phyloP scores from a whole-genome alignment of 1,140 invertebrate species.

The Saccostrea cuccullata region DNA sequence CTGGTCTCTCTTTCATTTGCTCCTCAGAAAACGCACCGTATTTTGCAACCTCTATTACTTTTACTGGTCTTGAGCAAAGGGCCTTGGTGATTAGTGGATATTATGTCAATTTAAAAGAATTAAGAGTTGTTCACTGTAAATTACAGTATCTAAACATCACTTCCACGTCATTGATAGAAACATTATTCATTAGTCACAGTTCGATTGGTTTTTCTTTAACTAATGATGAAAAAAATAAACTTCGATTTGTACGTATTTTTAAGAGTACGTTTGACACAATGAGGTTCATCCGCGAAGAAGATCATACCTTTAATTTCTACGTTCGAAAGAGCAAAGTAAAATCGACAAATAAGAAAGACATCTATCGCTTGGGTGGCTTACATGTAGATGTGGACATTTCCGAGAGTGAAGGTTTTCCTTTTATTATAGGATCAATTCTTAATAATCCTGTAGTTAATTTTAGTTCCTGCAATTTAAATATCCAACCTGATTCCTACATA shows the following conservation, averaged over 20 bases:
- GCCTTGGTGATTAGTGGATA: neutral
- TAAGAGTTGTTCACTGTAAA: neutral
- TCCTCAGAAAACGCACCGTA: neutral
- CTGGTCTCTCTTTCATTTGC: neutral
- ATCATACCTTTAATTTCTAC: neutral
- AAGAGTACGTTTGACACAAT: no score
- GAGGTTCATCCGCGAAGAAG: no score
- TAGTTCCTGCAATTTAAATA: neutral
- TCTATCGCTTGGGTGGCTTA: neutral
- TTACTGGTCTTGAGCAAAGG: neutral
- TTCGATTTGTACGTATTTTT: no score
- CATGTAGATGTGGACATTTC: neutral
- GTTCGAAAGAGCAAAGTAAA: neutral
- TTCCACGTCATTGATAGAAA: neutral
- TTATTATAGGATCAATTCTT: neutral
- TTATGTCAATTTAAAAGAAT: neutral
- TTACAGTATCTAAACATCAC: neutral
- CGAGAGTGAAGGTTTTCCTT: neutral
- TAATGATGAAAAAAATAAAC: no score
- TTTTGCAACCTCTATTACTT: neutral
- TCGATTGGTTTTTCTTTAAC: neutral
- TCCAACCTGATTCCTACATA: neutral
- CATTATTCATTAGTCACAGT: neutral
- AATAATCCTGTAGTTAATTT: neutral
- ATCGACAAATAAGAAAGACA: neutral